Percentiles rank a stretch among this genome's conserved stretches.
phyloP scores from a whole-genome alignment of 2,113 vertebrate genomes.

The Alligator sinensis region DNA sequence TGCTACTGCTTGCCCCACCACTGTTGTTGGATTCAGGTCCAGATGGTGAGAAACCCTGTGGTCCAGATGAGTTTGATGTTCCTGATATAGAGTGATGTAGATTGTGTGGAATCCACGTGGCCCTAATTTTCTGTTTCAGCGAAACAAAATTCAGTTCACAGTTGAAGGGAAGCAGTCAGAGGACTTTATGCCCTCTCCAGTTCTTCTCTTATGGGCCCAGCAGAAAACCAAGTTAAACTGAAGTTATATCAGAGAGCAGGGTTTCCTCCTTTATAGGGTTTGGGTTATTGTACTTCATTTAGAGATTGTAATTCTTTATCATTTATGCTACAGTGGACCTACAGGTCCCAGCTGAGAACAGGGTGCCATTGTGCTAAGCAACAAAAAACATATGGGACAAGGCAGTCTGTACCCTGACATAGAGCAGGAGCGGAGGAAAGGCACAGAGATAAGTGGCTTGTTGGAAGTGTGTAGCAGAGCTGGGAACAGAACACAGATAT shows the following conservation, averaged over 20 bases:
- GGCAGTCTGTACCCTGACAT: not conserved
- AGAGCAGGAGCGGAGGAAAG: not conserved
- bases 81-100: not conserved
- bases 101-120: not conserved
- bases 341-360: not conserved
- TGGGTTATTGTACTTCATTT: not conserved
- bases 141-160: not conserved
- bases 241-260: not conserved
- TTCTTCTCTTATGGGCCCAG: not conserved
- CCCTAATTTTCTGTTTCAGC: not conserved
- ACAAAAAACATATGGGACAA: not conserved
- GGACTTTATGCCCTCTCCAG: not conserved
- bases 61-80: too few relatives aligned
- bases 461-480: not conserved
- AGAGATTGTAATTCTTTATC: not conserved
- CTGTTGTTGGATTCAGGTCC: too few relatives aligned
- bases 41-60: too few relatives aligned
- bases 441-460: not conserved
- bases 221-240: not conserved
- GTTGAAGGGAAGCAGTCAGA: not conserved
- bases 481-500: not conserved
- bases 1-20: too few relatives aligned
- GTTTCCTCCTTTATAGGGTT: not conserved
- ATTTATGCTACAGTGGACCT: not conserved
- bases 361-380: not conserved